Base-by-base conservation (phyloP, 2,888 invertebrate species). In the Gibbula magus region DNA sequence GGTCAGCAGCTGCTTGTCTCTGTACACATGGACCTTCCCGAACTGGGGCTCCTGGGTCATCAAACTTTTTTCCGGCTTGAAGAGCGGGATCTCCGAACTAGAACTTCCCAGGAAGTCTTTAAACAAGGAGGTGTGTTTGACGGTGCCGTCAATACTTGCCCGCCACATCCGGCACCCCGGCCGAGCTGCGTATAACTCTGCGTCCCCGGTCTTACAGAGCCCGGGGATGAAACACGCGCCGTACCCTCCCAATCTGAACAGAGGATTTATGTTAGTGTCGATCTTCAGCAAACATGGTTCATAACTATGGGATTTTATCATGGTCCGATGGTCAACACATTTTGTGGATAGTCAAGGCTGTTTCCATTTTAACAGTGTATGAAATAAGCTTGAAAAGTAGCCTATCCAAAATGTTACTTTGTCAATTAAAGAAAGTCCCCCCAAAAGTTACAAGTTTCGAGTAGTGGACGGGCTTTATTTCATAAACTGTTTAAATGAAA, bases 111-210 rank as follows among this genome's bases (percentile, higher is more conserved):
- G 45, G 13, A 90, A 83, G 70, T 91, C 97, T 94, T 96, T 96
- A 91, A 97, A 97, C 32, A 97, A 94, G 70, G 97, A 93, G 0
- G 98, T 98, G 93, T 96, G 96, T 78, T 95, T 94, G n/a, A 98
- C 98, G 83, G 95, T 94, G 0, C 98, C 98, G 51, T 93, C 91
- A 29, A 94, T 92, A 93, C 96, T 95, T 0, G 97, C 95, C 80
- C 96, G 94, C 98, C 98, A 98, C 87, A 98, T 94, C 54, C 98
- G 94, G 82, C 96, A 94, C 8, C 97, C 97, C 22, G 97, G 96
- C 45, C 98, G 94, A 77, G 96, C 95, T 89, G 97, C 96, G 93
- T 95, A 96, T 78, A 96, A 94, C 77, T 95, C 93, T 45, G 94
- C 88, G 79, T 91, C 90, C 90, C 79, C 94, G 92, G 86, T 93